Percentiles rank a stretch among this genome's conserved stretches.
Evolutionary conservation across 2,113 vertebrate species (phyloP).

Genomic region (Hippolais icterina): DNA sequence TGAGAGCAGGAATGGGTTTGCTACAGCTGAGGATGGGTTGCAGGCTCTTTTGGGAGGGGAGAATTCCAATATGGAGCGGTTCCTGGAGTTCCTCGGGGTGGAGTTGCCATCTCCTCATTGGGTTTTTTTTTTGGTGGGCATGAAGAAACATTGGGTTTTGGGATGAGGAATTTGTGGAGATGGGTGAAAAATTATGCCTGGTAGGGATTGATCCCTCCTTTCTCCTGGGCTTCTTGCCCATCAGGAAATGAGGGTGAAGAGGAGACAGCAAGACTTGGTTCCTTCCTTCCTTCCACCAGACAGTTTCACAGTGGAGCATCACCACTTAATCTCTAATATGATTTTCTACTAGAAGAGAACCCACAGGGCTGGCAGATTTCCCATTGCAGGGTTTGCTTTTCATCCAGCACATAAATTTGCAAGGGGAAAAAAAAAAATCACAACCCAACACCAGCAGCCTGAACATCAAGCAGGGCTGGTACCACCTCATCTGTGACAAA

Average conservation of each 20-base stretch:
- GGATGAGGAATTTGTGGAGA: background rate
- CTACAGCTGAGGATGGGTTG: background rate
- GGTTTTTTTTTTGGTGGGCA: background rate
- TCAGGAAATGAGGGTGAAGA: background rate
- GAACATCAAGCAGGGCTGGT: background rate
- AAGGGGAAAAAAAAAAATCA: background rate
- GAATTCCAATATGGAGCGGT: rapidly evolving
- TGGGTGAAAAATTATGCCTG: background rate
- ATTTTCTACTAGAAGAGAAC: conserved; percentile 15
- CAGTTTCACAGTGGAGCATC: background rate
- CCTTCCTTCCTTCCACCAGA: background rate
- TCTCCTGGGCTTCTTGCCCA: background rate
- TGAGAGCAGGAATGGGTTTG: conserved; percentile 67
- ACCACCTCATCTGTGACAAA: background rate
- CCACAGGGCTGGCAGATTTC: background rate
- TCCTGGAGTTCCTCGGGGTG: rapidly evolving
- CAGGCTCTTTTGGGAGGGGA: background rate
- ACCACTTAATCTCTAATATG: background rate
- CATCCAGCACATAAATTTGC: background rate
- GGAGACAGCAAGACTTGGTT: background rate
- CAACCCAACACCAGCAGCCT: background rate
- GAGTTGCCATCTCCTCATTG: background rate
- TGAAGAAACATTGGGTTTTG: background rate
- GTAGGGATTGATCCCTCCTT: background rate
- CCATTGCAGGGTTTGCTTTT: conserved; percentile 15